Conservation (phyloP, 2,797 vertebrate genomes). For the Silurus aristotelis region DNA sequence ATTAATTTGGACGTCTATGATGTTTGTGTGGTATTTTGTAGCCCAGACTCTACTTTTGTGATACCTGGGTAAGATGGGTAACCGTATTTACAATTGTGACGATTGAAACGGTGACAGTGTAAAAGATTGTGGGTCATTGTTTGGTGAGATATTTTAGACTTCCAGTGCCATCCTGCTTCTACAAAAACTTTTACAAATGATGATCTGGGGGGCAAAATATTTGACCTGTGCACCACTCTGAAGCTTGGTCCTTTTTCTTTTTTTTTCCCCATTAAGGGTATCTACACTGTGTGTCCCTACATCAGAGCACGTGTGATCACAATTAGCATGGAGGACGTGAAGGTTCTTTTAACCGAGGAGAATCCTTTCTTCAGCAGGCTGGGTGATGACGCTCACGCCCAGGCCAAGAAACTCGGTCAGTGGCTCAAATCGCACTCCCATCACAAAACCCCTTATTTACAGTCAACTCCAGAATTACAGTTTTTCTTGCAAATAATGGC, state of each 20-base stretch:
- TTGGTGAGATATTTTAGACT: background rate
- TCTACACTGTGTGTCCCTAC: conserved; percentile 93
- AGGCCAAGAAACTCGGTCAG: conserved; percentile 89
- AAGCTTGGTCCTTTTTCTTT: background rate
- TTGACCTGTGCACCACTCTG: background rate
- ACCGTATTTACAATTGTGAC: background rate
- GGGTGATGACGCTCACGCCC: conserved; percentile 80
- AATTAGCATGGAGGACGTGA: conserved; percentile 90
- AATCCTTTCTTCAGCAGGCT: conserved; percentile 96
- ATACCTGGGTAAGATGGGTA: background rate
- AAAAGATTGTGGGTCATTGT: background rate
- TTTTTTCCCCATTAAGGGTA: conserved; percentile 76
- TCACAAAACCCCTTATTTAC: background rate
- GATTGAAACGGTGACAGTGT: background rate
- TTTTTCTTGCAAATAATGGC: background rate
- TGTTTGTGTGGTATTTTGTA: background rate
- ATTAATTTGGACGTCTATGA: background rate
- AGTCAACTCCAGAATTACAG: background rate
- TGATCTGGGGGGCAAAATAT: background rate
- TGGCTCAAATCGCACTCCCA: conserved; percentile 6
- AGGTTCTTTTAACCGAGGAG: conserved; percentile 93
- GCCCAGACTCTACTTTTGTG: background rate
- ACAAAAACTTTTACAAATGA: background rate
- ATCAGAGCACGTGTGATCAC: conserved; percentile 89
- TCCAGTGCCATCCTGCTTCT: background rate